These are phyloP conservation scores for Drosophila orena DNA, from an alignment of 1,140 invertebrate genomes.

Conservation along the genomic window DNA sequence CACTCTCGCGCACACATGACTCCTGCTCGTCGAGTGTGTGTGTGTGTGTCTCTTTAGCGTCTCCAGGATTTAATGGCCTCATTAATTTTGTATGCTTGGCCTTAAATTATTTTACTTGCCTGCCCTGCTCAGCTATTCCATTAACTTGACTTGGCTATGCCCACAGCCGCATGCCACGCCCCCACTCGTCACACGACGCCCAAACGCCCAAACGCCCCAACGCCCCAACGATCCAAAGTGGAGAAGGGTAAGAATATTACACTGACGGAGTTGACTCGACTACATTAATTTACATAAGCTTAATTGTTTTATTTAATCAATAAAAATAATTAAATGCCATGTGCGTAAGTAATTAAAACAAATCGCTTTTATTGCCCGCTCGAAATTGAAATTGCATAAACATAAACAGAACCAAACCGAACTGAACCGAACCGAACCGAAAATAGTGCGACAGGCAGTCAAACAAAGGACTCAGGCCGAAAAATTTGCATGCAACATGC, in stretches of 20 bases:
- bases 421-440: too few relatives aligned
- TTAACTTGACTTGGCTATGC: constrained; percentile 64
- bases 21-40: background rate
- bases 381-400: constrained; percentile 81
- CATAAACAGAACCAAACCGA: constrained; percentile 36
- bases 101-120: constrained; percentile 78
- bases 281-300: constrained; percentile 81
- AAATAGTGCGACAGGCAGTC: constrained; percentile 8
- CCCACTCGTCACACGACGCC: constrained; percentile 9
- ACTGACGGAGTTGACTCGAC: constrained; percentile 44
- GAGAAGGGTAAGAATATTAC: constrained; percentile 12
- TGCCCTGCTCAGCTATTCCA: constrained; percentile 74
- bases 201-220: constrained; percentile 15
- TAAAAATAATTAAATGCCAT: constrained; percentile 84
- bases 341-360: constrained; percentile 83
- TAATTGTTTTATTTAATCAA: constrained; percentile 84
- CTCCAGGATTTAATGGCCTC: constrained; percentile 82
- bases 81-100: constrained; percentile 83
- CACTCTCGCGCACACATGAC: constrained; percentile 6
- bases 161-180: constrained; percentile 29
- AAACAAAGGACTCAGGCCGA: constrained; percentile 25
- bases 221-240: constrained; percentile 6
- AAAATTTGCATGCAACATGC: constrained; percentile 66
- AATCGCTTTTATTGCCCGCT: constrained; percentile 75
- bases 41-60: constrained; percentile 70